Conservation (phyloP, 2,888 invertebrate species). For the Athalia rosae region DNA sequence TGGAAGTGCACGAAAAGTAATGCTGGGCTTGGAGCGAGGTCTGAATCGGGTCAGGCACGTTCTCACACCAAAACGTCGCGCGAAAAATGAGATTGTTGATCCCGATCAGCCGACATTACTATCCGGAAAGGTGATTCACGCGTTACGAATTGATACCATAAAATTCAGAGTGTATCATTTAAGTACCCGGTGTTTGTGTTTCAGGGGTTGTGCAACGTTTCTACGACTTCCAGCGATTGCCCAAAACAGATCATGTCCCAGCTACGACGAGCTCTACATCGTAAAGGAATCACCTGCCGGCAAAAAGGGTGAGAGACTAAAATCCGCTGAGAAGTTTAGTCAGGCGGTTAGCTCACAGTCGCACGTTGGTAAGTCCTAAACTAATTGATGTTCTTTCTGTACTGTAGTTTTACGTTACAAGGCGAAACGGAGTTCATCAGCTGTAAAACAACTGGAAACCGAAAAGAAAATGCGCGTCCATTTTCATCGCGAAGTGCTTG, state of each 20-base stretch:
- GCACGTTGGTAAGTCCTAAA: not conserved
- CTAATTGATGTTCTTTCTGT: not conserved
- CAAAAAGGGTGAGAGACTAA: conserved; percentile 78
- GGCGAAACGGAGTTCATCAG: conserved; percentile 77
- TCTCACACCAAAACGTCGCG: conserved; percentile 79
- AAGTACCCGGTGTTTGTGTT: conserved; percentile 54
- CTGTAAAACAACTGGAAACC: conserved; percentile 50
- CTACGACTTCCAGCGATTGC: conserved; percentile 80
- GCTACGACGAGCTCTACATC: conserved; percentile 78
- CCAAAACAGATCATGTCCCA: conserved; percentile 80
- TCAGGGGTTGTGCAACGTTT: conserved; percentile 82
- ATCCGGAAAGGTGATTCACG: conserved; percentile 73
- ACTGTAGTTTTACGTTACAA: conserved; percentile 78
- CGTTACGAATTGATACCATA: not conserved
- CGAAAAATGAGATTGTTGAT: conserved; percentile 66
- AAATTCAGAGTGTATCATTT: not conserved
- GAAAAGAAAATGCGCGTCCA: conserved; percentile 56
- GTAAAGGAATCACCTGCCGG: conserved; percentile 79
- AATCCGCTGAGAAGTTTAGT: not conserved
- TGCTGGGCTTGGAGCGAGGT: conserved; percentile 83
- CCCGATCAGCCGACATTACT: conserved; percentile 72
- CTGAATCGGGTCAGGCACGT: conserved; percentile 81
- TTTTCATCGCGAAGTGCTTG: conserved; percentile 69
- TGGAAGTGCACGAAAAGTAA: conserved; percentile 77
- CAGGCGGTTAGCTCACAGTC: not conserved